phyloP scores from a whole-genome alignment of 1,140 invertebrate genomes.

The Solenopsis fugax region DNA sequence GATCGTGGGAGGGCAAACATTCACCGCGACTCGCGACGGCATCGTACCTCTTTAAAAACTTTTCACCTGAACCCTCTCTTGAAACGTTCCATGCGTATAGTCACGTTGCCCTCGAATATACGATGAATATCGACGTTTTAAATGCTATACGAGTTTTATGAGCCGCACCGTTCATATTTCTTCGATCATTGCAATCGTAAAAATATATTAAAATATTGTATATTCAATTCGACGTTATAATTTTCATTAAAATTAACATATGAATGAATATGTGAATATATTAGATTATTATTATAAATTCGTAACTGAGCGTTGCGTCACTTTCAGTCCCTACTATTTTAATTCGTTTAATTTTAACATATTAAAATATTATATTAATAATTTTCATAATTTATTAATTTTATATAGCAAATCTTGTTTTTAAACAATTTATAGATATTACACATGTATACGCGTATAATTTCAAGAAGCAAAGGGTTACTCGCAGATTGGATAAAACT shows the following conservation, averaged over 20 bases:
- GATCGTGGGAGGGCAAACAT: slow-evolving; percentile 27
- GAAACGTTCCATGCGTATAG: slow-evolving; percentile 26
- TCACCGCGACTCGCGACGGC: not conserved
- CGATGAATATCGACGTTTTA: slow-evolving; percentile 37
- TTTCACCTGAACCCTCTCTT: slow-evolving; percentile 22
- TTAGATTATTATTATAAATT: not conserved
- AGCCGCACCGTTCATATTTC: slow-evolving; percentile 25
- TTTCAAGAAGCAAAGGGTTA: not conserved
- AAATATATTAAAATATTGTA: not conserved
- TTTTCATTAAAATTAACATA: slow-evolving; percentile 33
- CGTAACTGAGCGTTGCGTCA: not conserved
- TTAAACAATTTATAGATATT: not conserved
- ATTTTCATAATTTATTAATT: not conserved
- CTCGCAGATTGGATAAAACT: not conserved
- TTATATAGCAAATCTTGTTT: not conserved
- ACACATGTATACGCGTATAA: not conserved
- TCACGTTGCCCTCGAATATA: slow-evolving; percentile 18
- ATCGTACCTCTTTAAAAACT: slow-evolving; percentile 39
- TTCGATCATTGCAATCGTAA: slow-evolving; percentile 33
- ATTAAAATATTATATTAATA: not conserved
- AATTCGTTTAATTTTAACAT: not conserved
- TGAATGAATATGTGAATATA: not conserved
- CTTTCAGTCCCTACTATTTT: not conserved
- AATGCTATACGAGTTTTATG: slow-evolving; percentile 20
- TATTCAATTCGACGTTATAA: not conserved